A percentile compares a stretch with the other conserved stretches of the same genome.
These are phyloP conservation scores for Hydropsyche tenuis DNA, from an alignment of 1,140 invertebrate genomes.

Conservation along the genomic window DNA sequence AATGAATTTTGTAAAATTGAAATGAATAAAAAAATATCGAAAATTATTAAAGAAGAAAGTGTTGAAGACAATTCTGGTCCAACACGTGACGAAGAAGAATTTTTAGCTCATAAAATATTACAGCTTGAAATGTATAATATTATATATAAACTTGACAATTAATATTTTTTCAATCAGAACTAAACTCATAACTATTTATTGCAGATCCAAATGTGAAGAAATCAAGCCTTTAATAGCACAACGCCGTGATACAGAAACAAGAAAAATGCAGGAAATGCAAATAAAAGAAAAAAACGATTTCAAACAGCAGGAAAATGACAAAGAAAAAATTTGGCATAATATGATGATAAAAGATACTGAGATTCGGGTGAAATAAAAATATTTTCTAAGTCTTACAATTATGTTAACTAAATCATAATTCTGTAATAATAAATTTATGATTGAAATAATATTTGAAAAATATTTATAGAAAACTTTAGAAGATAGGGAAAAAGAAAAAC, in stretches of 20 bases:
- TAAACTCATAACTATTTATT: not conserved
- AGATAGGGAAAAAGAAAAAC: conserved; percentile 32
- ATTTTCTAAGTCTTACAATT: not conserved
- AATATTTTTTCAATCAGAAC: not conserved
- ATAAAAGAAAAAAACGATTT: conserved; percentile 44
- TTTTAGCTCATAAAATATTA: conserved; percentile 36
- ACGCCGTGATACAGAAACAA: conserved; percentile 37
- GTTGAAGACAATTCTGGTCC: not conserved
- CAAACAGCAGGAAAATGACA: conserved; percentile 30
- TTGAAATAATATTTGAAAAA: not conserved
- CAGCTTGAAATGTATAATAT: conserved; percentile 18
- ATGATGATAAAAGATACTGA: conserved; percentile 43
- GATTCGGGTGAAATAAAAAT: conserved; percentile 26
- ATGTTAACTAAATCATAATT: too few species aligned
- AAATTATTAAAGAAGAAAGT: conserved; percentile 32
- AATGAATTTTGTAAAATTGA: conserved; percentile 29
- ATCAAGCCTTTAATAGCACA: conserved; percentile 33
- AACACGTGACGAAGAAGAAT: conserved; percentile 35
- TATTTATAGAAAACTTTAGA: conserved; percentile 14
- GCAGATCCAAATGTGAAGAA: conserved; percentile 42
- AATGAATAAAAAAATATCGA: conserved; percentile 31
- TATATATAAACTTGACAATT: not conserved
- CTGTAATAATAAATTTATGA: not conserved
- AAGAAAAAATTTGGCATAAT: conserved; percentile 40
- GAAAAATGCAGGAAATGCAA: conserved; percentile 43